A percentile compares a stretch with the other conserved stretches of the same genome.
Evolutionary conservation across 2,113 vertebrate genomes (phyloP).

Genomic region (Hippocampus comes): DNA sequence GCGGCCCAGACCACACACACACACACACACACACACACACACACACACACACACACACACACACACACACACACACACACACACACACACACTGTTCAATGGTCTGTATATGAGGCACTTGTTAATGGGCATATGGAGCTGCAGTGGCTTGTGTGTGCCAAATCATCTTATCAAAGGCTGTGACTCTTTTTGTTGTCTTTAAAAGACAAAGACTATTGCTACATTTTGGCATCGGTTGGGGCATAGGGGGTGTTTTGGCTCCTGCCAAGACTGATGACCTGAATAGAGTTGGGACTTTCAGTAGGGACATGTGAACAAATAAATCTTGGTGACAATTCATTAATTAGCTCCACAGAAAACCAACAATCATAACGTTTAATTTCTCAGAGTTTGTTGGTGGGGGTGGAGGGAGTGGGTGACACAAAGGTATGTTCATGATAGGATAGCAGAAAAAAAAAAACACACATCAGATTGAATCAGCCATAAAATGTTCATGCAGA

Average conservation of each 20-base stretch:
- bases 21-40: no score
- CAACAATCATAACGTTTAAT: not conserved
- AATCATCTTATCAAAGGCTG: slow-evolving; percentile 49
- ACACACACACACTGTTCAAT: slow-evolving; percentile 46
- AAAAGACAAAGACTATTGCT: slow-evolving; percentile 11
- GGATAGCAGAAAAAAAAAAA: not conserved
- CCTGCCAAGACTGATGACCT: slow-evolving; percentile 20
- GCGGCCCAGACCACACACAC: slow-evolving; percentile 61
- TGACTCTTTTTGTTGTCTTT: slow-evolving; percentile 36
- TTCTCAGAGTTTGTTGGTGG: not conserved
- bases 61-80: no score
- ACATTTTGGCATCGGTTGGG: slow-evolving; percentile 5
- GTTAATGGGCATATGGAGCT: slow-evolving; percentile 48
- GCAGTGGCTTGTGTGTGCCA: slow-evolving; percentile 45
- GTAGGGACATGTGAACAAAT: not conserved
- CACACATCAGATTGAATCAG: not conserved
- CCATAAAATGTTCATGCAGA: not conserved
- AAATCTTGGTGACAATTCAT: not conserved
- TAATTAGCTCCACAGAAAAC: not conserved
- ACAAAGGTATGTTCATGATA: not conserved
- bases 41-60: no score
- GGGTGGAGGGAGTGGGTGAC: no score
- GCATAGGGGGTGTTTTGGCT: not conserved
- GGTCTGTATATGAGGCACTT: slow-evolving; percentile 47
- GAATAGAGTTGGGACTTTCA: not conserved